phyloP scores from a whole-genome alignment of 2,888 invertebrate genomes.

The Callinectes sapidus region DNA sequence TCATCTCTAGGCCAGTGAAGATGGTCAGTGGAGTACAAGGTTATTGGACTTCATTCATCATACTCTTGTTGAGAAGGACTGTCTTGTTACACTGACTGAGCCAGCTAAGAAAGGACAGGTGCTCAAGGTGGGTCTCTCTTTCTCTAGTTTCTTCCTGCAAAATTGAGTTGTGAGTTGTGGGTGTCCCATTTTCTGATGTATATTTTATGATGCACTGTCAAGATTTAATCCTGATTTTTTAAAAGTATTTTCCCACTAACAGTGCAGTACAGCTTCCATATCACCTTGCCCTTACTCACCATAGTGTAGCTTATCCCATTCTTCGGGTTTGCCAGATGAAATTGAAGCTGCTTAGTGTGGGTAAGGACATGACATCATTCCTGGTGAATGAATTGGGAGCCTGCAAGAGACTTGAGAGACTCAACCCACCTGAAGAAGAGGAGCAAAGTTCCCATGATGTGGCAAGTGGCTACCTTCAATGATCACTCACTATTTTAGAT shows the following conservation, averaged over 20 bases:
- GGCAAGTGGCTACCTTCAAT: conserved; percentile 29
- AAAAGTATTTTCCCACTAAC: background rate
- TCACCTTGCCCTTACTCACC: background rate
- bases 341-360: background rate
- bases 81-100: conserved; percentile 53
- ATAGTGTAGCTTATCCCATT: background rate
- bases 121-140: conserved; percentile 1
- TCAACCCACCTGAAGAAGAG: background rate
- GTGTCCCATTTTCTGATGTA: too few relatives aligned
- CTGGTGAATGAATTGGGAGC: conserved; percentile 37
- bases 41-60: conserved; percentile 58
- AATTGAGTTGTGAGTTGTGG: too few relatives aligned
- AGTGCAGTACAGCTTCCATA: background rate
- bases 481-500: background rate
- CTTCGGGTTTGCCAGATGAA: conserved; percentile 35
- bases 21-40: conserved; percentile 51
- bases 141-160: too few relatives aligned
- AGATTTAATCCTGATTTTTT: background rate
- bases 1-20: conserved; percentile 23
- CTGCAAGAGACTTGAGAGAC: background rate
- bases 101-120: background rate
- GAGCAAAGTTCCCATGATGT: conserved; percentile 44
- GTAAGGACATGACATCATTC: conserved; percentile 24
- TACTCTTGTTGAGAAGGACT: conserved; percentile 55
- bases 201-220: too few relatives aligned